Evolutionary conservation across 2,797 vertebrate genomes (phyloP).

Genomic region (Channa striata): DNA sequence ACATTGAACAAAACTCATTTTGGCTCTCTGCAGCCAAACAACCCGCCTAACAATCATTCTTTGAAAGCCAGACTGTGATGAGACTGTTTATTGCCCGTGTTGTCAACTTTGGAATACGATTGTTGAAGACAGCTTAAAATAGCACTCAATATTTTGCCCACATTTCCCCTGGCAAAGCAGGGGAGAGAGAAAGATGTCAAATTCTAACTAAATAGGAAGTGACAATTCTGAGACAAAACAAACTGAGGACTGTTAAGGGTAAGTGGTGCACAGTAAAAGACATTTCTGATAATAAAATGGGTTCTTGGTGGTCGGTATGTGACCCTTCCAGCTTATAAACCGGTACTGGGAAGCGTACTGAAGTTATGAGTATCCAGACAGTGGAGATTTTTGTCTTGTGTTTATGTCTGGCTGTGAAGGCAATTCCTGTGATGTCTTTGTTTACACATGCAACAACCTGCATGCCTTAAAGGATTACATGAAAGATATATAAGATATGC

Average conservation of each 20-base stretch:
- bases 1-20: slow-evolving; percentile 43
- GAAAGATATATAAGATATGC: too few relatives aligned
- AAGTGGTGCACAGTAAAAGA: background rate
- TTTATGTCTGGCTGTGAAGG: slow-evolving; percentile 6
- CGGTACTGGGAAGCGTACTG: background rate
- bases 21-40: slow-evolving; percentile 28
- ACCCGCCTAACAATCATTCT: slow-evolving; percentile 20
- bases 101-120: slow-evolving; percentile 51
- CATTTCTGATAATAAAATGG: background rate
- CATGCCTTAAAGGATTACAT: background rate
- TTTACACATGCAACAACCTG: slow-evolving; percentile 3
- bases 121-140: slow-evolving; percentile 58
- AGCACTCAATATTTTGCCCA: slow-evolving; percentile 39
- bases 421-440: slow-evolving; percentile 10
- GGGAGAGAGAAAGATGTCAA: slow-evolving; percentile 15
- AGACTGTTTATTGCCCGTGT: slow-evolving; percentile 37
- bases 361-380: background rate
- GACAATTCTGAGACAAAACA: slow-evolving; percentile 3
- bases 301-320: background rate
- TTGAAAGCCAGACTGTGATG: slow-evolving; percentile 38
- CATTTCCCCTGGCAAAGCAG: slow-evolving; percentile 40
- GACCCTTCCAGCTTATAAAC: background rate
- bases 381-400: background rate
- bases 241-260: background rate
- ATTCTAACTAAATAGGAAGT: slow-evolving; percentile 36